Conservation (phyloP, 2,888 invertebrate species). For the Malacosoma neustria region DNA sequence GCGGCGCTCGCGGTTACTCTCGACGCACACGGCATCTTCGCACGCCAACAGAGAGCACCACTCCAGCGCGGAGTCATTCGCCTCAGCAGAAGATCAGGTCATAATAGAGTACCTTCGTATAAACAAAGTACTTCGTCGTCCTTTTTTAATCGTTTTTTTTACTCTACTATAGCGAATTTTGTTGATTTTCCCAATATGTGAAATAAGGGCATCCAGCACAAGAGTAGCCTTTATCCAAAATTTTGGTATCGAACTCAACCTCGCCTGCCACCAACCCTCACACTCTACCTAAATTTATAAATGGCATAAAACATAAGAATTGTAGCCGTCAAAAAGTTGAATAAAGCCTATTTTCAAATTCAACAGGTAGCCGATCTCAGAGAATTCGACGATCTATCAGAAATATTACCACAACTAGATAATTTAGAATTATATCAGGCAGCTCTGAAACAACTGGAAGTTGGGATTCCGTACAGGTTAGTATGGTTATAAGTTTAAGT, state of each 20-base stretch:
- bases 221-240: too few relatives aligned
- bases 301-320: too few relatives aligned
- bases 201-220: too few relatives aligned
- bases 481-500: background rate
- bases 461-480: slow-evolving; percentile 81
- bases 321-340: too few relatives aligned
- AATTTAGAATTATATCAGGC: slow-evolving; percentile 89
- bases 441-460: slow-evolving; percentile 88
- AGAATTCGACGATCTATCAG: slow-evolving; percentile 91
- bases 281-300: too few relatives aligned
- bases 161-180: too few relatives aligned
- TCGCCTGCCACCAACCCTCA: too few relatives aligned
- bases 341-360: too few relatives aligned
- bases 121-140: background rate
- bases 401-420: slow-evolving; percentile 84
- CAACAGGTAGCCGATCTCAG: slow-evolving; percentile 87
- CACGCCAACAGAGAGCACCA: slow-evolving; percentile 76
- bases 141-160: too few relatives aligned
- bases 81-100: slow-evolving; percentile 94
- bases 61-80: slow-evolving; percentile 96
- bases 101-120: slow-evolving; percentile 1
- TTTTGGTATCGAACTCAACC: too few relatives aligned
- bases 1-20: slow-evolving; percentile 50
- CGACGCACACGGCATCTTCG: slow-evolving; percentile 59
- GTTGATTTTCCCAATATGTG: too few relatives aligned